Conservation (phyloP, 2,113 vertebrate genomes). For the Cyanistes caeruleus region DNA sequence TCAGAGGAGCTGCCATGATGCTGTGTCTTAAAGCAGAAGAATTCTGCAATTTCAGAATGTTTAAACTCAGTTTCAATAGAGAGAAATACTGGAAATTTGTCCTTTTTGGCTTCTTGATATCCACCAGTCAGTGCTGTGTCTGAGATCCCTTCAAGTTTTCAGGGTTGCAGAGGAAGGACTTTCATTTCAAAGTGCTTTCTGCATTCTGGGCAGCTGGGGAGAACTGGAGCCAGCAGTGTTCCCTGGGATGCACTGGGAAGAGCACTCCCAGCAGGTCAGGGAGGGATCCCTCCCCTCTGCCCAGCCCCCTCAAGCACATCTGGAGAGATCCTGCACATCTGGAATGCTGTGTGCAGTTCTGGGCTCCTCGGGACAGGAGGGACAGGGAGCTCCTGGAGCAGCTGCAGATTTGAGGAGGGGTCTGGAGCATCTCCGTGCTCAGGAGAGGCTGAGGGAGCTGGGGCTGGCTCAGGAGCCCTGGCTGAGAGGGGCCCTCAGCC, state of each 20-base stretch:
- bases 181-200: neutral
- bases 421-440: neutral
- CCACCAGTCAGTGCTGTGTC: neutral
- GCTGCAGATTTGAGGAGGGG: neutral
- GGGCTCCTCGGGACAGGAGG: neutral
- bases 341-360: neutral
- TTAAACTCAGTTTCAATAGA: neutral
- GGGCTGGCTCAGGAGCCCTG: neutral
- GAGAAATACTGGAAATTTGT: neutral
- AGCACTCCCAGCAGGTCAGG: neutral
- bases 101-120: neutral
- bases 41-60: neutral
- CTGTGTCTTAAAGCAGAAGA: neutral
- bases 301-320: neutral
- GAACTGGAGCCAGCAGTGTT: too few relatives aligned
- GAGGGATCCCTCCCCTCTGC: neutral
- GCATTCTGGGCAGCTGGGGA: neutral
- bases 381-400: neutral
- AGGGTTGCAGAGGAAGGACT: accelerated
- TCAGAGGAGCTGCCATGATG: neutral
- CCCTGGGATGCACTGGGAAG: neutral
- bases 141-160: neutral
- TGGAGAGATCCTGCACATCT: neutral
- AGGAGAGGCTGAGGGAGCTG: neutral
- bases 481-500: neutral